Percentiles rank a stretch among this genome's conserved stretches.
These are phyloP conservation scores for Polydrusus pterygomalis DNA, from an alignment of 2,888 invertebrate genomes.

Conservation along the genomic window DNA sequence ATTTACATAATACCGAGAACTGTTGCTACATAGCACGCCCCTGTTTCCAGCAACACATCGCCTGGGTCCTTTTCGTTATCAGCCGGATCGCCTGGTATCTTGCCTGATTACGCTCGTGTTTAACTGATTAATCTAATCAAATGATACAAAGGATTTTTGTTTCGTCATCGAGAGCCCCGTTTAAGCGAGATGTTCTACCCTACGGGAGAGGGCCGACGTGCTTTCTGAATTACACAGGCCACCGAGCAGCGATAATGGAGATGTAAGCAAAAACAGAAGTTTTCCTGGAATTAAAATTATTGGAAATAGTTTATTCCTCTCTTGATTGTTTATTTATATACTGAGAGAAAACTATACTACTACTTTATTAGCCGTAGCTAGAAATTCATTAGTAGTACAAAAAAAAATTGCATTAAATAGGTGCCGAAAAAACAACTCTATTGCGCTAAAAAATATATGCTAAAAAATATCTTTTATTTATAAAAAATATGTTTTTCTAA, in stretches of 20 bases:
- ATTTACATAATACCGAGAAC: too few species aligned
- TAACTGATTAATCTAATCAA: conserved; percentile 48
- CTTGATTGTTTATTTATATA: too few species aligned
- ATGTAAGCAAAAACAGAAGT: conserved; percentile 9
- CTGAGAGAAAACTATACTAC: too few species aligned
- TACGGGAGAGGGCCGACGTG: conserved; percentile 29
- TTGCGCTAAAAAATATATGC: too few species aligned
- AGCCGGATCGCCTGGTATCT: conserved; percentile 23
- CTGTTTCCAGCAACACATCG: neutral
- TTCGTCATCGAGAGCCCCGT: conserved; percentile 36
- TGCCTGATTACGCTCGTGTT: conserved; percentile 40
- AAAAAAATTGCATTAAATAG: too few species aligned
- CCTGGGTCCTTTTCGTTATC: neutral
- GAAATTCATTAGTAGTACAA: too few species aligned
- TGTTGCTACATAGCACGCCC: neutral
- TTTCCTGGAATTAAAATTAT: neutral
- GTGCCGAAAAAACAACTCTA: too few species aligned
- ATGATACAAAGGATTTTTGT: conserved; percentile 49
- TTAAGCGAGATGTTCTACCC: conserved; percentile 11
- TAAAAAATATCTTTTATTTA: too few species aligned
- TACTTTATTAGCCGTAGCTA: too few species aligned
- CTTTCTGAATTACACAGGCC: conserved; percentile 37
- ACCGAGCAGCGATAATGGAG: conserved; percentile 30
- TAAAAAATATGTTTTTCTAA: too few species aligned
- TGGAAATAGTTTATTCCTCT: too few species aligned